Percentiles rank a stretch among this genome's conserved stretches.
Evolutionary conservation across 2,797 vertebrate genomes (phyloP).

Genomic region (Catamblyrhynchus diadema): DNA sequence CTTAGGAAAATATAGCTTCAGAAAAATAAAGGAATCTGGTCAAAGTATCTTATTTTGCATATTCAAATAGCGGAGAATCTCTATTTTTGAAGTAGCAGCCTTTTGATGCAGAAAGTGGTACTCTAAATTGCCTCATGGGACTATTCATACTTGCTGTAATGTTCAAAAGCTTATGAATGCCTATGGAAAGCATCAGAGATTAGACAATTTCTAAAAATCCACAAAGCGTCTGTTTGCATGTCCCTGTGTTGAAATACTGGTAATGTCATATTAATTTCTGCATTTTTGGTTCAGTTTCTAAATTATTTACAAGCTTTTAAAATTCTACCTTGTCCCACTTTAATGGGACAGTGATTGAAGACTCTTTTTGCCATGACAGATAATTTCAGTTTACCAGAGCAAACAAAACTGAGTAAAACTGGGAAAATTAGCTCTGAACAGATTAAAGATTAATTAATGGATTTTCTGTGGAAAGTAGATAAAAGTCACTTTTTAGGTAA

Average conservation of each 20-base stretch:
- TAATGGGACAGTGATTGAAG: not conserved
- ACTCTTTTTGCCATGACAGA: not conserved
- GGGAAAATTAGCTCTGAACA: not conserved
- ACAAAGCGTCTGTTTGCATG: rapidly evolving
- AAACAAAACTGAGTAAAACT: not conserved
- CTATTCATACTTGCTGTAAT: not conserved
- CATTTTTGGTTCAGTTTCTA: not conserved
- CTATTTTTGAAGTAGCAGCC: not conserved
- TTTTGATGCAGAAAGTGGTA: not conserved
- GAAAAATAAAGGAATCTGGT: not conserved
- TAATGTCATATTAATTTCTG: not conserved
- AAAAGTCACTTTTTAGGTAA: not conserved
- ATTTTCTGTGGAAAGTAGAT: not conserved
- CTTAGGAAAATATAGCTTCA: not conserved
- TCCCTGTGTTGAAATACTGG: not conserved
- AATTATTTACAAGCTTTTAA: not conserved
- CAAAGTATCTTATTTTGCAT: not conserved
- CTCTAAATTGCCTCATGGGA: not conserved
- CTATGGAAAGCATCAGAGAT: not conserved
- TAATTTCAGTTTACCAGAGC: not conserved
- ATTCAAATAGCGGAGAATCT: not conserved
- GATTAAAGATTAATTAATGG: not conserved
- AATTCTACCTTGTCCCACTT: not conserved
- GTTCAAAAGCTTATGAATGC: not conserved
- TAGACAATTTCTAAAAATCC: not conserved